phyloP scores from a whole-genome alignment of 1,140 invertebrate genomes.

The Brachionus sp. region DNA sequence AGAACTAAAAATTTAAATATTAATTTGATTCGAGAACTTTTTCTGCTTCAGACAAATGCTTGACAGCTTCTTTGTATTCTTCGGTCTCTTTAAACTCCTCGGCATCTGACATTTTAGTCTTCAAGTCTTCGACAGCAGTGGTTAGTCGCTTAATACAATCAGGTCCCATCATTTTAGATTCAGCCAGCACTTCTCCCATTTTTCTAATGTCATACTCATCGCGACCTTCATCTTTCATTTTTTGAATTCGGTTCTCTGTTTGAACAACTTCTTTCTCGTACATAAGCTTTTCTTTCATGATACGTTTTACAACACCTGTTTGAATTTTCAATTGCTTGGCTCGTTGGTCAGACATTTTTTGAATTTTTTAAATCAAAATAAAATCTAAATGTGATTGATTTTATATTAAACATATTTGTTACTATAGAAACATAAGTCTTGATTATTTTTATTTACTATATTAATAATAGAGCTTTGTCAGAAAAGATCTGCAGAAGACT shows the following conservation, averaged over 20 bases:
- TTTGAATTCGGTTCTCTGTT: slow-evolving; percentile 2
- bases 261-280: slow-evolving; percentile 35
- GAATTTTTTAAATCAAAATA: not conserved
- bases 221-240: slow-evolving; percentile 43
- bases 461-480: not conserved
- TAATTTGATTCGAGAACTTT: slow-evolving; percentile 32
- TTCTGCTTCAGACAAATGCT: slow-evolving; percentile 23
- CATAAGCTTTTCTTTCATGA: slow-evolving; percentile 31
- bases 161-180: slow-evolving; percentile 45
- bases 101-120: slow-evolving; percentile 22
- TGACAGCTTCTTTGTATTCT: slow-evolving; percentile 25
- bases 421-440: not conserved
- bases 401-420: not conserved
- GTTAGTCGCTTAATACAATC: not conserved
- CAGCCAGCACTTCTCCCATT: slow-evolving; percentile 28
- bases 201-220: slow-evolving; percentile 45
- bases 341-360: slow-evolving; percentile 29
- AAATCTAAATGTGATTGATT: not conserved
- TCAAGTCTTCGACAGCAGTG: slow-evolving; percentile 28
- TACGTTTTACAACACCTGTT: slow-evolving; percentile 43
- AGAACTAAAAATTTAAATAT: not conserved
- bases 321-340: slow-evolving; percentile 34
- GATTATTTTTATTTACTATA: not conserved
- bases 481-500: not conserved
- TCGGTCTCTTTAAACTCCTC: not conserved